phyloP scores from a whole-genome alignment of 2,888 invertebrate species.

The Leptopterna dolabrata region DNA sequence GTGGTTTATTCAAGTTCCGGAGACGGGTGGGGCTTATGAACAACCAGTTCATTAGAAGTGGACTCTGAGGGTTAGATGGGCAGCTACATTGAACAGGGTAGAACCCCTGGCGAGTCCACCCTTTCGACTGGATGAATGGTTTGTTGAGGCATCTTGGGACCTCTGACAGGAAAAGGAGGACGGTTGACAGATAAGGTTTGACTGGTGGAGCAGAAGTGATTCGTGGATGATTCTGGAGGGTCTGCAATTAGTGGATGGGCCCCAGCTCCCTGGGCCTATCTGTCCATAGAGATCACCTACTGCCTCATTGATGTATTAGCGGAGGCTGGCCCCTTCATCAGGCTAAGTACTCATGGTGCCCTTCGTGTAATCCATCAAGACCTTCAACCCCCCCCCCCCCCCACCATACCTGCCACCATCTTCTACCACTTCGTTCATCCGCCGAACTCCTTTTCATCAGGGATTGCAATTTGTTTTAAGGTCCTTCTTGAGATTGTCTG shows the following conservation, averaged over 20 bases:
- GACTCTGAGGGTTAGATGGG: neutral
- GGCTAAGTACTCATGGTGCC: conserved; percentile 22
- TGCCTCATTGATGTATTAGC: conserved; percentile 42
- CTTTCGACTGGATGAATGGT: conserved; percentile 9
- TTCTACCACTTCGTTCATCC: neutral
- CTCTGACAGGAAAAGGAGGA: neutral
- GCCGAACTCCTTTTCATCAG: neutral
- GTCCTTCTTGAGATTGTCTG: no score
- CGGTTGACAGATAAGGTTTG: conserved; percentile 21
- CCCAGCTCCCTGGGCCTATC: neutral
- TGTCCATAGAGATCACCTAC: conserved; percentile 31
- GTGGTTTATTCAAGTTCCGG: no score
- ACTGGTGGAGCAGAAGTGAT: neutral
- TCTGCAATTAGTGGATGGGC: conserved; percentile 32
- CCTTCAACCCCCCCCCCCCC: neutral
- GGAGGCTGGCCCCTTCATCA: conserved; percentile 23
- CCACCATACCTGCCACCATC: neutral
- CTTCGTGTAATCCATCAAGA: conserved; percentile 49
- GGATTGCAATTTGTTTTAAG: neutral
- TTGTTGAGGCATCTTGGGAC: neutral
- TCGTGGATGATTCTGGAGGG: neutral
- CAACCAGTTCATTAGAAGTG: neutral
- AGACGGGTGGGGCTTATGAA: neutral
- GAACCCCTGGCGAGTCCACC: neutral
- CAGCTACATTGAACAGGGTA: neutral